These are phyloP conservation scores for Puma concolor DNA, from an alignment of 2,113 vertebrate species.

Conservation along the genomic window DNA sequence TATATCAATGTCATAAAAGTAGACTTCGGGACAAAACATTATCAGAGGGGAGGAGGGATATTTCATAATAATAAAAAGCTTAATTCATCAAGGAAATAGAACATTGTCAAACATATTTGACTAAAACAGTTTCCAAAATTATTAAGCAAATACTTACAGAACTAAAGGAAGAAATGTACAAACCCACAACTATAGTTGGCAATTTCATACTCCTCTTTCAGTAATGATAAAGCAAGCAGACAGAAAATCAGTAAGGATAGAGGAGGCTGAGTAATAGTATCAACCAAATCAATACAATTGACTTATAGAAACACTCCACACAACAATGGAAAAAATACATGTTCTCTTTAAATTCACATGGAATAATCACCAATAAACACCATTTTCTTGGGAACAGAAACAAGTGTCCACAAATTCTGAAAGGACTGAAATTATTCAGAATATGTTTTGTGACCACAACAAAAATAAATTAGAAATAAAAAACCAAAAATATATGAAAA, in stretches of 20 bases:
- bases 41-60: background rate
- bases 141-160: background rate
- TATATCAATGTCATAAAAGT: background rate
- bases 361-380: background rate
- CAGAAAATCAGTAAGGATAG: background rate
- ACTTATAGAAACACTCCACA: background rate
- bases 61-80: background rate
- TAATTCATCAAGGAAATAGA: background rate
- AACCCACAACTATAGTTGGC: background rate
- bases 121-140: background rate
- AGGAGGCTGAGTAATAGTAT: background rate
- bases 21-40: background rate
- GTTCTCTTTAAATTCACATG: background rate
- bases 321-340: background rate
- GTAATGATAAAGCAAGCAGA: background rate
- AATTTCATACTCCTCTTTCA: background rate
- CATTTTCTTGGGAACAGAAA: background rate
- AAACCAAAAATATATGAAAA: background rate
- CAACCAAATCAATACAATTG: background rate
- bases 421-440: background rate
- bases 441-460: background rate
- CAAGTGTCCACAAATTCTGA: background rate
- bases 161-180: background rate
- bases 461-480: background rate
- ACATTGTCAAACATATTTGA: background rate